Evolutionary conservation across 2,888 invertebrate species (phyloP).

Genomic region (Seira ritae): DNA sequence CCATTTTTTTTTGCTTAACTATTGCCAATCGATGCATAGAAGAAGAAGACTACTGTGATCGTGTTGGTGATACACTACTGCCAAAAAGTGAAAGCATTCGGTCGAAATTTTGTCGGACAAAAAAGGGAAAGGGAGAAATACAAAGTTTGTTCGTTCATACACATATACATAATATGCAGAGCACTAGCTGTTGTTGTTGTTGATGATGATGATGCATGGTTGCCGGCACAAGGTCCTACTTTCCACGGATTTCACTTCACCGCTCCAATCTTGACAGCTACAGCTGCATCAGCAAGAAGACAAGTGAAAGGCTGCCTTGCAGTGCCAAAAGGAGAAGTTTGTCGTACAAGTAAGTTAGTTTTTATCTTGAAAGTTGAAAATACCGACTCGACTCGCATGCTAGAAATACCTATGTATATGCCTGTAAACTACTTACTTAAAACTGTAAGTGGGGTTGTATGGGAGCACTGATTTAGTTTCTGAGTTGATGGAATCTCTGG

Average conservation of each 20-base stretch:
- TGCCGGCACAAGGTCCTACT: neutral
- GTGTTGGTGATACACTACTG: neutral
- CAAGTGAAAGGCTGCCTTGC: conserved; percentile 24
- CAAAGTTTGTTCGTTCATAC: neutral
- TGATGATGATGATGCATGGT: neutral
- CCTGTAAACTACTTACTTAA: too few species aligned
- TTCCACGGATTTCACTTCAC: neutral
- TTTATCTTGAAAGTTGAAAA: too few species aligned
- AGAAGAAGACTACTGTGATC: neutral
- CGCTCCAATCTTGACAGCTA: conserved; percentile 43
- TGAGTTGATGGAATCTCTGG: too few species aligned
- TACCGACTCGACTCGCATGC: too few species aligned
- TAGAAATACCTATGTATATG: too few species aligned
- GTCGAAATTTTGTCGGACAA: neutral
- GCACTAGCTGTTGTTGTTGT: neutral
- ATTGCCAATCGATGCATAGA: neutral
- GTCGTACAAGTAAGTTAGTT: too few species aligned
- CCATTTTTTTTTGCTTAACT: too few species aligned
- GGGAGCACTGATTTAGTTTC: too few species aligned
- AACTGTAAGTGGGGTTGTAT: too few species aligned
- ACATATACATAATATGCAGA: neutral
- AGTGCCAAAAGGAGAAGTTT: conserved; percentile 35
- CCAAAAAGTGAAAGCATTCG: neutral
- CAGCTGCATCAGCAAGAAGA: conserved; percentile 46
- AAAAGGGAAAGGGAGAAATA: neutral